Conservation (phyloP, 2,888 invertebrate genomes). For the Andrena trimmerana region DNA sequence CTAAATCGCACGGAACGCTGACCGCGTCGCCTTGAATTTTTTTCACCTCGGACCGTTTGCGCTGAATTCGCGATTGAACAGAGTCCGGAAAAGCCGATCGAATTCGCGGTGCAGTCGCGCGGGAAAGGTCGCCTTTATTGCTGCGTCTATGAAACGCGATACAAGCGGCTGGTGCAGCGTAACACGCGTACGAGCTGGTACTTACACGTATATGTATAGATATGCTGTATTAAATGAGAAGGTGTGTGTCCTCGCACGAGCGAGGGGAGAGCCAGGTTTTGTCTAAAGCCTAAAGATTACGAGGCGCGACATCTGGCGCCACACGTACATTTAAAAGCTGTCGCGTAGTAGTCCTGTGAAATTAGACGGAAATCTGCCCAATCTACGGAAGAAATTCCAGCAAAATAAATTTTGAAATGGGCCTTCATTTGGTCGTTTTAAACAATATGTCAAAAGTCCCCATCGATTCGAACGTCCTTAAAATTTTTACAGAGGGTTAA, state of each 20-base stretch:
- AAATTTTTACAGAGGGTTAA: no score
- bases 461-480: no score
- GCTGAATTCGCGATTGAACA: not conserved
- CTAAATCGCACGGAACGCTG: not conserved
- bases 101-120: not conserved
- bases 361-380: no score
- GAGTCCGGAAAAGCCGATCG: not conserved
- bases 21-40: not conserved
- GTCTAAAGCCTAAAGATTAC: conserved; percentile 76
- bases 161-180: not conserved
- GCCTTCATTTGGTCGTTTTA: no score
- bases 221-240: not conserved
- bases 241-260: conserved; percentile 20
- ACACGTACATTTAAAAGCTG: conserved; percentile 58
- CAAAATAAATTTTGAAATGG: no score
- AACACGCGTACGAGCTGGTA: no score
- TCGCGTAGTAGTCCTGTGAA: not conserved
- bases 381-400: no score
- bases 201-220: no score
- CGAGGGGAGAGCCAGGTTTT: conserved; percentile 43
- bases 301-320: conserved; percentile 80
- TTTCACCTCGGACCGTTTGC: not conserved
- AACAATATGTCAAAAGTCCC: no score
- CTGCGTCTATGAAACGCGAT: conserved; percentile 39
- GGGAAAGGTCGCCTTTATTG: conserved; percentile 23